Base-by-base conservation (phyloP, 2,888 invertebrate species). In the Andrena fulva region DNA sequence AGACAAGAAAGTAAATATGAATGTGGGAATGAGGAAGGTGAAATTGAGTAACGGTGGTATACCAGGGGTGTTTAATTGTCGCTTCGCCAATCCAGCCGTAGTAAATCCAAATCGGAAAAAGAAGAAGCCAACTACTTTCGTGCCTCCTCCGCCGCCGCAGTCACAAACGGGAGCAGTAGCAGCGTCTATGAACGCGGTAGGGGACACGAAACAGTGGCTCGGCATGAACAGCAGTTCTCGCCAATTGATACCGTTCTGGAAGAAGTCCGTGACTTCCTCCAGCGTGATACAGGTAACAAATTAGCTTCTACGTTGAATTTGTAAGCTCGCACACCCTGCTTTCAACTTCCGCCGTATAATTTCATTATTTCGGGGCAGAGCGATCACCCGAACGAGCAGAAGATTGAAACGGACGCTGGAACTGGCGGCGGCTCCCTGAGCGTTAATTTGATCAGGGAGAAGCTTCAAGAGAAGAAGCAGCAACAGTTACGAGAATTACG, bases 41-140 rank as follows among this genome's bases (percentile, higher is more conserved):
- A 94, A 94, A 85, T 77, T 93, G 48, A 92, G 90, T 67, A 94
- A 93, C 56, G 90, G 93, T 7, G 95, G 95, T 0, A 96, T 96
- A 89, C 97, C 97, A 0, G 98, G 98, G 0, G 98, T 98, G n/a
- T 98, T 98, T 93, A 98, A 98, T 93, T 98, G 98, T 91, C 95
- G 98, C 56, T 97, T 98, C 91, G 95, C 96, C 2, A 97, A 97
- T 92, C 97, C 98, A 0, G 95, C 96, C 16, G 95, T 94, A 24
- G 95, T 94, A 67, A 96, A 95, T 95, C 95, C 96, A 27, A 97
- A 96, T 82, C 95, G 98, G 31, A 98, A 98, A 93, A 98, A 98
- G 94, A 98, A 98, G 93, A 98, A 98, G 93, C 98, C 98, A n/a
- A 97, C 98, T 0, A 96, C 96, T 0, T 98, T 98, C 93, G 96